Evolutionary conservation across 2,888 invertebrate species (phyloP), one percentile per base, ranked within the genome.

Genomic region (Leucophora obtusa): DNA sequence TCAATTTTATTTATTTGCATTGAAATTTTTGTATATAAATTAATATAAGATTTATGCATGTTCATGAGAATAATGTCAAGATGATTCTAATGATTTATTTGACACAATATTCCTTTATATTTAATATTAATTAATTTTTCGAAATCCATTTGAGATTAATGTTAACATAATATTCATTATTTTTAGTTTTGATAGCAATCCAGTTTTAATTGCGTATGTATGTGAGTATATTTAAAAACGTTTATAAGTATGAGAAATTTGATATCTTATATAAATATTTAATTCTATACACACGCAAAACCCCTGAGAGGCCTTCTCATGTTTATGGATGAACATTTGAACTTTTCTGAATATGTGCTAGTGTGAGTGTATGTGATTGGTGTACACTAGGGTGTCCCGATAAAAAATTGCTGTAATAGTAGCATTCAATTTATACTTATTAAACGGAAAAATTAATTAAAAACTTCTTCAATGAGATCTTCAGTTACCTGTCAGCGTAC

Each of bases 111-210:
- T n/a, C n/a, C n/a, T n/a, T n/a, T n/a, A n/a, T n/a, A n/a, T n/a
- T 6, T 38, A 14, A 2, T 50, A 58, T 58, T 51, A 70, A 63
- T 63, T 76, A 76, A 51, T 63, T 43, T 70, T 63, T 15, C 56
- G n/a, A 58, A 63, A 58, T 59, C 50, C 38, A 65, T 76, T 71
- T 0, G 76, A 65, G 70, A 70, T 70, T 76, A 53, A 76, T 65
- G 66, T 1, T 51, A 70, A 14, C n/a, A 59, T 76, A 65, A 70
- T 70, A 70, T 71, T 76, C 38, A 63, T 70, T 56, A 76, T 58
- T 58, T 65, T 43, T 14, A 65, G 65, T 43, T 70, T 63, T 18
- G 51, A 63, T 76, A 53, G 10, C 18, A 43, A 51, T 51, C 4
- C 5, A 6, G 10, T 35, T 76, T 43, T 51, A 43, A 76, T 15